Evolutionary conservation across 2,888 invertebrate genomes (phyloP).

Genomic region (Calameuta idolon): DNA sequence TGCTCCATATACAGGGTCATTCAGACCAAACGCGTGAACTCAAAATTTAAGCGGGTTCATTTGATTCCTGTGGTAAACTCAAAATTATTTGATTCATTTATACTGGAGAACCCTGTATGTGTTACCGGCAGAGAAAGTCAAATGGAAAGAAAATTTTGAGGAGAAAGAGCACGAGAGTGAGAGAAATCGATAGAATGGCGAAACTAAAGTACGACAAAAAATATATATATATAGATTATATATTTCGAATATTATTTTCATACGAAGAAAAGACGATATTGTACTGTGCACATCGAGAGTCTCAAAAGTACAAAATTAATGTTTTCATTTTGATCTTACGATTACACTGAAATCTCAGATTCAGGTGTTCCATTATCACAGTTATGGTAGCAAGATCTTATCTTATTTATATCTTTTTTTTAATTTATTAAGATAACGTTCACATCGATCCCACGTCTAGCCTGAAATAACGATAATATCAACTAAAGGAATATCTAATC

Average conservation of each 20-base stretch:
- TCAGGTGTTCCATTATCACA: too few relatives aligned
- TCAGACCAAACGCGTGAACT: conserved; percentile 20
- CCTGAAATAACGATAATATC: neutral
- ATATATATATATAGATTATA: conserved; percentile 23
- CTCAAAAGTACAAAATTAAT: conserved; percentile 23
- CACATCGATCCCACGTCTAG: neutral
- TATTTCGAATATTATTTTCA: conserved; percentile 7
- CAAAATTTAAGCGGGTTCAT: neutral
- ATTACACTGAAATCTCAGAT: too few relatives aligned
- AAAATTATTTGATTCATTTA: neutral
- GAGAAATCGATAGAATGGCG: conserved; percentile 27
- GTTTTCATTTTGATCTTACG: neutral
- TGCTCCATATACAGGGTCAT: conserved; percentile 26
- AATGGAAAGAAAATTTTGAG: neutral
- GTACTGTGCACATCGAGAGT: conserved; percentile 28
- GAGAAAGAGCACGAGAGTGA: conserved; percentile 22
- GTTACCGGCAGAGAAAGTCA: conserved; percentile 3
- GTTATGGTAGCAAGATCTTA: too few relatives aligned
- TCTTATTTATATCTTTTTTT: too few relatives aligned
- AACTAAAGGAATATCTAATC: neutral
- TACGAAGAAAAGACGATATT: conserved; percentile 27
- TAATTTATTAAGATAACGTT: neutral
- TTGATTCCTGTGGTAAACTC: neutral
- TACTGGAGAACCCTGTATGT: neutral
- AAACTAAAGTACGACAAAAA: conserved; percentile 31